Percentiles rank a stretch among this genome's conserved stretches.
These are phyloP conservation scores for Lepidothrix coronata DNA, from an alignment of 2,113 vertebrate genomes.

Conservation along the genomic window DNA sequence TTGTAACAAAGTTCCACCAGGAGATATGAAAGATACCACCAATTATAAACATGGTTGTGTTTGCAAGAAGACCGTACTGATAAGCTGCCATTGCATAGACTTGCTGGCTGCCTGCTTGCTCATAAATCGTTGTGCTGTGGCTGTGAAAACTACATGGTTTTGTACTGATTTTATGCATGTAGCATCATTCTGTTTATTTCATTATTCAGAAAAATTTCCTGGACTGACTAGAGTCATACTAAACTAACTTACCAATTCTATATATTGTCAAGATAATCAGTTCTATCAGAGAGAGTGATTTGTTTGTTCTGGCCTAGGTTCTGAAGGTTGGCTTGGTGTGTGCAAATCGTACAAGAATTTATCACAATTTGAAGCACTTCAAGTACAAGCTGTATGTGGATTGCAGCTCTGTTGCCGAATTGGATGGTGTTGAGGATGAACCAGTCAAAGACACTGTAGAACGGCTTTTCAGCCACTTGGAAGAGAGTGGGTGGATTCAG, in stretches of 20 bases:
- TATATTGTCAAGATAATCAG: neutral
- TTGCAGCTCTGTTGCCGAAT: slow-evolving; percentile 63
- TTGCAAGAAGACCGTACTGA: neutral
- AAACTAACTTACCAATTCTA: neutral
- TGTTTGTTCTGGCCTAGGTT: slow-evolving; percentile 67
- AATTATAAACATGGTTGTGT: neutral
- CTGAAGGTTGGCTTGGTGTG: slow-evolving; percentile 78
- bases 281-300: neutral
- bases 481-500: slow-evolving; percentile 76
- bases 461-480: slow-evolving; percentile 68
- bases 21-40: neutral
- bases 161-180: neutral
- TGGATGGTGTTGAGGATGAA: slow-evolving; percentile 59
- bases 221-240: neutral
- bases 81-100: neutral
- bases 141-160: neutral
- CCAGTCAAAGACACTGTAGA: slow-evolving; percentile 79
- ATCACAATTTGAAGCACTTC: slow-evolving; percentile 84
- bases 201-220: neutral
- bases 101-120: neutral
- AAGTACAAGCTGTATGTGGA: slow-evolving; percentile 81
- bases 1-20: neutral
- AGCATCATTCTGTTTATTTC: neutral
- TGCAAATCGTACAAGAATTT: slow-evolving; percentile 78
- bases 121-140: neutral